Conservation (phyloP, 2,797 vertebrate species). For the Gymnothorax reevesii region DNA sequence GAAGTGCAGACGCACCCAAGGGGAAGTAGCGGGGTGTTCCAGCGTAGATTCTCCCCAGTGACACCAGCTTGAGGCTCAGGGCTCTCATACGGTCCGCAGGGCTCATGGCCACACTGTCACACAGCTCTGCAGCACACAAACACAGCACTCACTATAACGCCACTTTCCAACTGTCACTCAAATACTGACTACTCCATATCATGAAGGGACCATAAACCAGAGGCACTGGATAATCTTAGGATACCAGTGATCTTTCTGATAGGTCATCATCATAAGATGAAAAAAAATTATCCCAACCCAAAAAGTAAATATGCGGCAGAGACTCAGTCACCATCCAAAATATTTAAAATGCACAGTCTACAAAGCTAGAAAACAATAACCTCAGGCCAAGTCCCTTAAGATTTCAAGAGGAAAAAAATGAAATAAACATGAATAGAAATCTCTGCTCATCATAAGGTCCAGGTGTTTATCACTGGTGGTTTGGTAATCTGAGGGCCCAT, state of each 20-base stretch:
- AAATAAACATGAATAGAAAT: too few relatives aligned
- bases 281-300: background rate
- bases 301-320: background rate
- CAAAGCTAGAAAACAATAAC: too few relatives aligned
- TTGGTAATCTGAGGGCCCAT: too few relatives aligned
- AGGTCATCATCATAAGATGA: background rate
- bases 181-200: background rate
- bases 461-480: too few relatives aligned
- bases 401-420: too few relatives aligned
- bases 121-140: conserved; percentile 77
- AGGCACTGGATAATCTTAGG: too few relatives aligned
- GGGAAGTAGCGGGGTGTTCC: conserved; percentile 95
- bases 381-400: too few relatives aligned
- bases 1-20: conserved; percentile 73
- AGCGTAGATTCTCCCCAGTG: conserved; percentile 90
- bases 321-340: background rate
- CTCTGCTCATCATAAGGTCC: too few relatives aligned
- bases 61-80: conserved; percentile 88
- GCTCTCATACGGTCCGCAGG: conserved; percentile 88
- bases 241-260: too few relatives aligned
- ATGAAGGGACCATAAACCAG: background rate
- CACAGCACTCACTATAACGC: background rate
- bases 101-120: conserved; percentile 82
- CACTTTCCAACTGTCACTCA: background rate
- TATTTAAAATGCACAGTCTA: background rate